Evolutionary conservation across 2,113 vertebrate genomes (phyloP).

Genomic region (Dromas ardeola): DNA sequence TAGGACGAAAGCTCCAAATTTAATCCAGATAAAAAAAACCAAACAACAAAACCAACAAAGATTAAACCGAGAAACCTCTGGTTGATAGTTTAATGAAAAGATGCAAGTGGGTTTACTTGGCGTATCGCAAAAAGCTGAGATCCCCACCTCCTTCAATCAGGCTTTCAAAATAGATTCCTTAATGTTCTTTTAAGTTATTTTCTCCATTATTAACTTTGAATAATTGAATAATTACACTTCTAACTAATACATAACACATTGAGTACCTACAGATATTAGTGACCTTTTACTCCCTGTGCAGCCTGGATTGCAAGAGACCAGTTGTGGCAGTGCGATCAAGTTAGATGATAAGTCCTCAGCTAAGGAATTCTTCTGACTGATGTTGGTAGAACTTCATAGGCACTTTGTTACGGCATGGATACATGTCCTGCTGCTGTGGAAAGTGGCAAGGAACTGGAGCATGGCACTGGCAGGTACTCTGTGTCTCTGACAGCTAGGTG

Average conservation of each 20-base stretch:
- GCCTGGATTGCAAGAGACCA: fast-evolving
- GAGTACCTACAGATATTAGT: neutral
- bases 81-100: neutral
- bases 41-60: neutral
- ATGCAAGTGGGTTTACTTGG: neutral
- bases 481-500: neutral
- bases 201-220: neutral
- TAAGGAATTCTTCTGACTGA: neutral
- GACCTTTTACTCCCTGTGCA: neutral
- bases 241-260: neutral
- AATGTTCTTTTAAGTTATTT: neutral
- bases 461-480: neutral
- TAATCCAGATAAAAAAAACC: neutral
- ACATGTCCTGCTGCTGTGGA: neutral
- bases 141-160: neutral
- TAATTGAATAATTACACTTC: neutral
- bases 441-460: neutral
- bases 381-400: neutral
- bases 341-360: neutral
- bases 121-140: fast-evolving
- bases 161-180: neutral
- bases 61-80: neutral
- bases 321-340: neutral
- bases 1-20: neutral
- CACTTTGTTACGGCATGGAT: neutral